A percentile compares a stretch with the other conserved stretches of the same genome.
Conservation (phyloP, 1,140 invertebrate genomes). For the Campodea augens region DNA sequence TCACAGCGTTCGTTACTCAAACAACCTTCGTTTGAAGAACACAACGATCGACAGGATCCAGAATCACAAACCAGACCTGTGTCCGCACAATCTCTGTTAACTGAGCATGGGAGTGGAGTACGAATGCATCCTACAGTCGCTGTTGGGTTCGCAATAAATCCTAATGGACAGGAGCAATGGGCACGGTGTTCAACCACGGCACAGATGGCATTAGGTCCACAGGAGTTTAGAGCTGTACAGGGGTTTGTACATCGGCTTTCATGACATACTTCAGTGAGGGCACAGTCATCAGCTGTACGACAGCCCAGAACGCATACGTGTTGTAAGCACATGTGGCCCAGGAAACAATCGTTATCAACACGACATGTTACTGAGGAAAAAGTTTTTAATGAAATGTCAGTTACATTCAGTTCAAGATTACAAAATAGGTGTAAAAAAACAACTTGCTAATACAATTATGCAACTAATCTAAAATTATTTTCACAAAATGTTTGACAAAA, state of each 20-base stretch:
- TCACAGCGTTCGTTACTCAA: constrained; percentile 58
- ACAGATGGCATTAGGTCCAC: constrained; percentile 64
- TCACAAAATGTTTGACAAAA: constrained; percentile 1
- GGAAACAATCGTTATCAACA: constrained; percentile 75
- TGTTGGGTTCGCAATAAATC: constrained; percentile 64
- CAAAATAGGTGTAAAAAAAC: neutral
- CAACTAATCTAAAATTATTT: constrained; percentile 8
- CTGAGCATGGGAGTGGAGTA: constrained; percentile 42
- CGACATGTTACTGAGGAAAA: constrained; percentile 53
- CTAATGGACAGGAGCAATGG: constrained; percentile 51
- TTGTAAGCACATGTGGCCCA: constrained; percentile 68
- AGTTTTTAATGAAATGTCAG: constrained; percentile 2
- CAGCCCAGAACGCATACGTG: constrained; percentile 73
- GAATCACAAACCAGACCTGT: constrained; percentile 46
- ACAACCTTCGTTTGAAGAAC: constrained; percentile 50
- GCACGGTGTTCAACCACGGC: constrained; percentile 61
- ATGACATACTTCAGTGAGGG: constrained; percentile 54
- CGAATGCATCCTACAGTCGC: constrained; percentile 53
- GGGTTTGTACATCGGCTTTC: constrained; percentile 61
- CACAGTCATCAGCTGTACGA: constrained; percentile 66
- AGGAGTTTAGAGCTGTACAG: constrained; percentile 46
- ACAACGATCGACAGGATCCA: constrained; percentile 49
- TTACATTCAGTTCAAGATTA: neutral
- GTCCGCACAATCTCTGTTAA: constrained; percentile 46
- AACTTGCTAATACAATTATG: constrained; percentile 6